phyloP scores from a whole-genome alignment of 2,113 vertebrate species.

The Polypterus bichir region DNA sequence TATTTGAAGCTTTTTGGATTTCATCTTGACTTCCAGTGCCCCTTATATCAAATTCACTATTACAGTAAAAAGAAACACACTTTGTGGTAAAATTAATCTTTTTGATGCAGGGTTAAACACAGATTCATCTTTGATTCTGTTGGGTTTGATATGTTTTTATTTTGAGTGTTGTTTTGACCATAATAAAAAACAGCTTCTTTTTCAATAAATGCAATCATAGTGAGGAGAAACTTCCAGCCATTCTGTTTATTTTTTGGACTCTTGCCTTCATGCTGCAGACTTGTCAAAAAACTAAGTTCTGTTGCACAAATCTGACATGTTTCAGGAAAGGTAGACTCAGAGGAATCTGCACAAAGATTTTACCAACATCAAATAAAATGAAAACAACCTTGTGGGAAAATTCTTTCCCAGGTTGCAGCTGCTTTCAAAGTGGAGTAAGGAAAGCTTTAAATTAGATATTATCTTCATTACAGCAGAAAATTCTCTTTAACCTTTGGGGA shows the following conservation, averaged over 20 bases:
- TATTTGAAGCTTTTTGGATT: too few relatives aligned
- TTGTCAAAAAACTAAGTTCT: constrained; percentile 33
- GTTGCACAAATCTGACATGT: constrained; percentile 31
- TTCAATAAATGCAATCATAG: constrained; percentile 20
- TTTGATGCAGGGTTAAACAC: too few relatives aligned
- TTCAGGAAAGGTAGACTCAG: constrained; percentile 32
- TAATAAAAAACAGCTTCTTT: constrained; percentile 5
- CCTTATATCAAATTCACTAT: too few relatives aligned
- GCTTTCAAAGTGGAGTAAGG: constrained; percentile 26
- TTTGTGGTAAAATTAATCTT: too few relatives aligned
- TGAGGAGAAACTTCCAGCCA: constrained; percentile 19
- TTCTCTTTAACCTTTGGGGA: constrained; percentile 18
- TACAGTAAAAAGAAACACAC: too few relatives aligned
- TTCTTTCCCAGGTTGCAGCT: constrained; percentile 21
- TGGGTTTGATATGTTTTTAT: too few relatives aligned
- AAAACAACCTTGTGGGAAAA: constrained; percentile 30
- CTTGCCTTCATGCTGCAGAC: constrained; percentile 31
- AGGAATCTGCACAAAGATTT: constrained; percentile 36
- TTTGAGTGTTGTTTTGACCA: too few relatives aligned
- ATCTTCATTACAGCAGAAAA: constrained; percentile 19
- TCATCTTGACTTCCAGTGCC: too few relatives aligned
- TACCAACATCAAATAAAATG: constrained; percentile 39
- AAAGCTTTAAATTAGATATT: constrained; percentile 21
- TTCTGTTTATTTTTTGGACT: constrained; percentile 24
- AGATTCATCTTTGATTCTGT: too few relatives aligned